Evolutionary conservation across 2,797 vertebrate species (phyloP).

Genomic region (Sphenopsis melanotis): DNA sequence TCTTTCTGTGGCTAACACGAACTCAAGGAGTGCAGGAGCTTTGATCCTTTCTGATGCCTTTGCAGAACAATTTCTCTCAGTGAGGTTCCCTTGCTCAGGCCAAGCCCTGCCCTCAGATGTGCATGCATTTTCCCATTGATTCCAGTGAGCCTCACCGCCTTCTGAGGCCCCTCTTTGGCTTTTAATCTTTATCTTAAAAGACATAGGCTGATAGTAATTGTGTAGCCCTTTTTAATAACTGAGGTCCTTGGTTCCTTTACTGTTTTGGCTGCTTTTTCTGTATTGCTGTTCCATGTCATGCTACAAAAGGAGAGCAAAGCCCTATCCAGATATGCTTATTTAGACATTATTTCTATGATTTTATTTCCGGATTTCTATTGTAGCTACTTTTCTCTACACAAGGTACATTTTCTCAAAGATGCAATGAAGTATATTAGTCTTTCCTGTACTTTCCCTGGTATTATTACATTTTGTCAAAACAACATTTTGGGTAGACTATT

Average conservation of each 20-base stretch:
- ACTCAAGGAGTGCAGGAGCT: not conserved
- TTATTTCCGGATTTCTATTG: not conserved
- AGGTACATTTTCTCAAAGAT: not conserved
- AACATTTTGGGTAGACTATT: not conserved
- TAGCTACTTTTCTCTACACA: not conserved
- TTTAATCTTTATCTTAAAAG: conserved; percentile 35
- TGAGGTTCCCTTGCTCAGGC: conserved; percentile 1
- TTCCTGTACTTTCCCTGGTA: not conserved
- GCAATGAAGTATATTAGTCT: not conserved
- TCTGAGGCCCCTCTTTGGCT: not conserved
- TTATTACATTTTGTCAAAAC: not conserved
- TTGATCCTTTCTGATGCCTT: conserved; percentile 9
- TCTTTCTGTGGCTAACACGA: not conserved
- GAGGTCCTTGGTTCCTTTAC: not conserved
- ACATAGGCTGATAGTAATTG: not conserved
- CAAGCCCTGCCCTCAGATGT: conserved; percentile 17
- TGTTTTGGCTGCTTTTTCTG: not conserved
- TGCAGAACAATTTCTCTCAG: conserved; percentile 24
- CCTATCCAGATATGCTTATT: not conserved
- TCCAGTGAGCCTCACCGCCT: not conserved
- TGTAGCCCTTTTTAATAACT: conserved; percentile 10
- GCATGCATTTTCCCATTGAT: not conserved
- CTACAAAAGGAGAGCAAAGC: not conserved
- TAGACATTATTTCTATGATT: not conserved
- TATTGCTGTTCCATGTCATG: not conserved